A percentile compares a stretch with the other conserved stretches of the same genome.
These are phyloP conservation scores for Dichetophora obliterata DNA, from an alignment of 2,888 invertebrate genomes.

Conservation along the genomic window DNA sequence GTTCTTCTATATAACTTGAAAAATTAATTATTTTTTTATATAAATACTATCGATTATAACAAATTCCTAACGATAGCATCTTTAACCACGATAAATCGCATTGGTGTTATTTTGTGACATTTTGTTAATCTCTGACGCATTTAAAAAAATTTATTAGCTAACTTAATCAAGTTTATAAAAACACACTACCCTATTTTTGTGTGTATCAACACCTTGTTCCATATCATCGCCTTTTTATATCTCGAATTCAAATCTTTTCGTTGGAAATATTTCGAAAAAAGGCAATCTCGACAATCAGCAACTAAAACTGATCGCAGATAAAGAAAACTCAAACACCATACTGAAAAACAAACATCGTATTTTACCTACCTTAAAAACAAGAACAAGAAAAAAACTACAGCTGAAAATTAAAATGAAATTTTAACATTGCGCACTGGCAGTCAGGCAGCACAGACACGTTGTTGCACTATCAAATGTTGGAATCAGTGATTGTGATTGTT, in stretches of 20 bases:
- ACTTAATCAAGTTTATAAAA: too few species aligned
- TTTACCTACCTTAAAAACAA: not conserved
- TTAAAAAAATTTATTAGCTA: too few species aligned
- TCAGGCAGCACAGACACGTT: slow-evolving; percentile 24
- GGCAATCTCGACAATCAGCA: slow-evolving; percentile 25
- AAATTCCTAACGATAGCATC: too few species aligned
- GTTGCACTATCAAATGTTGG: slow-evolving; percentile 18
- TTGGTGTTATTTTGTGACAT: too few species aligned
- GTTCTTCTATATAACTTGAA: too few species aligned
- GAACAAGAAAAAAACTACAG: not conserved
- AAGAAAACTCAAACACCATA: slow-evolving; percentile 13
- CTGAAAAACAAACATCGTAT: not conserved
- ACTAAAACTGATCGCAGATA: slow-evolving; percentile 25
- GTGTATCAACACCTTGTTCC: too few species aligned
- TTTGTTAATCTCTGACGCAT: too few species aligned
- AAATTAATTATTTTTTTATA: too few species aligned
- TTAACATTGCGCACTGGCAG: slow-evolving; percentile 24
- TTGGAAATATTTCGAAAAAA: slow-evolving; percentile 21
- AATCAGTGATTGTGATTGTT: slow-evolving; percentile 35
- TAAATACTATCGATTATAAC: too few species aligned
- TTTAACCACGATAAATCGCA: too few species aligned
- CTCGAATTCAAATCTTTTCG: not conserved
- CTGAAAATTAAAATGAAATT: slow-evolving; percentile 35
- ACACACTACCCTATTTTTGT: too few species aligned
- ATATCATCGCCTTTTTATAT: not conserved